Evolutionary conservation across 53 echinoderm and acorn worm species (phyloP).

Genomic region (Holothuria scabra): DNA sequence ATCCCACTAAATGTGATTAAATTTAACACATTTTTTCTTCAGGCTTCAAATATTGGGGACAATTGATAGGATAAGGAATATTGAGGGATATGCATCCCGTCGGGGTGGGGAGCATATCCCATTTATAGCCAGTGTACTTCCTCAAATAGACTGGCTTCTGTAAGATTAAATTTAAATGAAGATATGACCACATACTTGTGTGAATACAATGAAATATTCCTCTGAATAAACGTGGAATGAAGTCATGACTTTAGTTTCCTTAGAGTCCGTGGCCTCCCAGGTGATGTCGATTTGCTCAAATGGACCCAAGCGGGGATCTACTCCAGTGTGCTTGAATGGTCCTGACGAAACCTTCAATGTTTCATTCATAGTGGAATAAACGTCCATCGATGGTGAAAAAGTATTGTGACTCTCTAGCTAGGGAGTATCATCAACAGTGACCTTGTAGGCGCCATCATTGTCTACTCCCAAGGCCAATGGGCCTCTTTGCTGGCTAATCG

Average conservation of each 20-base stretch:
- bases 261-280: constrained; percentile 25
- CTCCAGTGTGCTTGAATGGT: neutral
- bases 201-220: neutral
- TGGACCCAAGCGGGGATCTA: constrained; percentile 1
- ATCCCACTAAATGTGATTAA: too few species aligned
- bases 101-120: too few species aligned
- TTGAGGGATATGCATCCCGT: too few species aligned
- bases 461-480: constrained; percentile 4
- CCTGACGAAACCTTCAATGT: constrained; percentile 10
- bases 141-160: too few species aligned
- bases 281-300: constrained; percentile 24
- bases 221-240: constrained; percentile 30
- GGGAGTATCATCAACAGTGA: constrained; percentile 16
- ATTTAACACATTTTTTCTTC: too few species aligned
- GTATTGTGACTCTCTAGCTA: constrained; percentile 37
- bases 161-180: too few species aligned
- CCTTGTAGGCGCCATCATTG: constrained; percentile 13
- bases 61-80: too few species aligned
- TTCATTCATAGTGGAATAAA: constrained; percentile 27
- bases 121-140: too few species aligned
- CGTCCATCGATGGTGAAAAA: constrained; percentile 18
- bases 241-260: constrained; percentile 8
- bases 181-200: constrained; percentile 18
- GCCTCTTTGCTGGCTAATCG: neutral
- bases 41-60: too few species aligned